Conservation (phyloP, 92 coral and sea anemone species). For the Paramuricea clavata region DNA sequence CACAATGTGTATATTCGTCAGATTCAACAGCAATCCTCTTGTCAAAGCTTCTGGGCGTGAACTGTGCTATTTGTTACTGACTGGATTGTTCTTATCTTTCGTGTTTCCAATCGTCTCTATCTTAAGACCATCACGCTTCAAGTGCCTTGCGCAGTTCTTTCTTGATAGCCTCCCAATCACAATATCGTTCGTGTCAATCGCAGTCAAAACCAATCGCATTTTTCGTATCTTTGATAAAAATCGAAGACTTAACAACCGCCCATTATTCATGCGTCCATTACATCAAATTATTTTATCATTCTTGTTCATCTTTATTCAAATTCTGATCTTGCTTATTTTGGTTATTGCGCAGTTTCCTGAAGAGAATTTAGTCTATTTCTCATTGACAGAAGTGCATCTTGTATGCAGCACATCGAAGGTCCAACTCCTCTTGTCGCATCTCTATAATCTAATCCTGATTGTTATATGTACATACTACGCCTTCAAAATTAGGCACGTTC, state of each 20-base stretch:
- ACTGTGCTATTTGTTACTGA: slow-evolving; percentile 5
- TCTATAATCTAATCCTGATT: slow-evolving; percentile 86
- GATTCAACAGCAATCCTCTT: not conserved
- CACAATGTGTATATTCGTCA: slow-evolving; percentile 12
- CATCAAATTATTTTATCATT: not conserved
- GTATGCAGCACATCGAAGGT: not conserved
- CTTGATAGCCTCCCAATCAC: slow-evolving; percentile 37
- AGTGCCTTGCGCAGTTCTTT: slow-evolving; percentile 13
- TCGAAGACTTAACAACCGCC: not conserved
- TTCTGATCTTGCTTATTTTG: not conserved
- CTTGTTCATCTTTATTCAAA: not conserved
- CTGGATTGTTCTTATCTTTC: slow-evolving; percentile 23
- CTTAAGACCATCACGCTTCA: not conserved
- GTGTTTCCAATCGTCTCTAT: not conserved
- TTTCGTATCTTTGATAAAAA: slow-evolving; percentile 11
- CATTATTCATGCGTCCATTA: not conserved
- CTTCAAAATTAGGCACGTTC: slow-evolving; percentile 86
- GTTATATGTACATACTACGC: slow-evolving; percentile 87
- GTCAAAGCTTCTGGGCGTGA: slow-evolving; percentile 37
- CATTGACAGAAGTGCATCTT: not conserved
- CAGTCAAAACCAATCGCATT: slow-evolving; percentile 21
- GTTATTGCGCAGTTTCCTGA: not conserved
- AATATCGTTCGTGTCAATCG: slow-evolving; percentile 14
- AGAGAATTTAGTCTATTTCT: not conserved
- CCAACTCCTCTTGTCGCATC: slow-evolving; percentile 70